Percentiles rank a stretch among this genome's conserved stretches.
Conservation (phyloP, 64 coral and sea anemone species). For the Montipora capricornis region DNA sequence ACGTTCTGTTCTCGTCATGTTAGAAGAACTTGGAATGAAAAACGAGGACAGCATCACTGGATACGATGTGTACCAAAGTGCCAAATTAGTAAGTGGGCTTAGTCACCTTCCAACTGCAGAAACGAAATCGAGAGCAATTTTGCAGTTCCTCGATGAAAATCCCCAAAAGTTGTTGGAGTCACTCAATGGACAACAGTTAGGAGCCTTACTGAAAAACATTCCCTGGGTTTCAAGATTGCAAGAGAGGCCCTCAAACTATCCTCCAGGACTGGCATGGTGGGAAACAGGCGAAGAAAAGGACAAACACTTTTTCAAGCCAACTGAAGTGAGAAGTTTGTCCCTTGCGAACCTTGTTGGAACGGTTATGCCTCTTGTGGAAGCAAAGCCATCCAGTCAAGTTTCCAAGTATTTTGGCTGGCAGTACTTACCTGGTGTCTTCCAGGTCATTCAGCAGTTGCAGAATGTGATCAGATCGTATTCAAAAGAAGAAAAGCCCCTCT, state of each 20-base stretch:
- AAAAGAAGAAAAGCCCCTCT: slow-evolving; percentile 62
- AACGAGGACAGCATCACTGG: slow-evolving; percentile 30
- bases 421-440: slow-evolving; percentile 21
- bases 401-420: slow-evolving; percentile 58
- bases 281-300: background rate
- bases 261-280: slow-evolving; percentile 38
- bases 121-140: slow-evolving; percentile 67
- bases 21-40: slow-evolving; percentile 59
- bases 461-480: slow-evolving; percentile 56
- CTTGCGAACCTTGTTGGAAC: slow-evolving; percentile 68
- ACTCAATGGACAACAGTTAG: background rate
- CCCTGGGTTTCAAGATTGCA: slow-evolving; percentile 57
- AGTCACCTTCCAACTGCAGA: slow-evolving; percentile 14
- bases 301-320: slow-evolving; percentile 3
- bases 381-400: slow-evolving; percentile 1
- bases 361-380: slow-evolving; percentile 42
- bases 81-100: slow-evolving; percentile 12
- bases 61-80: slow-evolving; percentile 62
- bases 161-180: background rate
- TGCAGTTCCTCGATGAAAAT: slow-evolving; percentile 33
- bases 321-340: slow-evolving; percentile 42
- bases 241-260: slow-evolving; percentile 41
- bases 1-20: background rate
- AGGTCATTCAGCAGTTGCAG: slow-evolving; percentile 64
- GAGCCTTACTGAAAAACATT: slow-evolving; percentile 8